Conservation (phyloP, 2,113 vertebrate genomes). For the human region DNA sequence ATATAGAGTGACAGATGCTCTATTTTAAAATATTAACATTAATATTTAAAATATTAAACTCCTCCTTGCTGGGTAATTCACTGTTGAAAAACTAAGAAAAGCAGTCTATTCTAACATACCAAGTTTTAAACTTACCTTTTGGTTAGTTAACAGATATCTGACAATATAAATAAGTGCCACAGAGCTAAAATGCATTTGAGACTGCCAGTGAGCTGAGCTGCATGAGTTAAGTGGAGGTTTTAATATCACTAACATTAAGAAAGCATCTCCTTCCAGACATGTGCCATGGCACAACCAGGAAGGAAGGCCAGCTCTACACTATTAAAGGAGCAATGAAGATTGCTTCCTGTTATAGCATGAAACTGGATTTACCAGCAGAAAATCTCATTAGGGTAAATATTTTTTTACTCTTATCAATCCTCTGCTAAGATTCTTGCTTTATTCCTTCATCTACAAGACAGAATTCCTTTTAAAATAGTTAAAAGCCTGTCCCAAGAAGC, state of each 20-base stretch:
- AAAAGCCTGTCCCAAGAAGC: conserved; percentile 7
- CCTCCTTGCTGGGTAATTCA: not conserved
- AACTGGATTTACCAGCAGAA: conserved; percentile 56
- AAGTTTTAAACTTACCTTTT: not conserved
- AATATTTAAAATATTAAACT: not conserved
- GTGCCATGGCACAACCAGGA: not conserved
- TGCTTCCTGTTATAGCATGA: not conserved
- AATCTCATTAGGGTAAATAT: conserved; percentile 53
- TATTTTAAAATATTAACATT: not conserved
- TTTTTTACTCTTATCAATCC: conserved; percentile 30
- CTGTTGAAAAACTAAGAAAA: not conserved
- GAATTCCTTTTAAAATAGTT: conserved; percentile 26
- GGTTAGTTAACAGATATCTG: not conserved
- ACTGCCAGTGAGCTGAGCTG: not conserved
- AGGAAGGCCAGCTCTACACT: not conserved
- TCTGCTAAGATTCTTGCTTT: conserved; percentile 43
- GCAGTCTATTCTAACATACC: not conserved
- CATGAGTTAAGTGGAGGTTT: not conserved
- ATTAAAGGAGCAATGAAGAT: conserved; percentile 6
- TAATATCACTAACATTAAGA: not conserved
- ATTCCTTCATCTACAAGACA: not conserved
- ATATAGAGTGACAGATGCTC: not conserved
- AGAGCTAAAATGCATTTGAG: not conserved
- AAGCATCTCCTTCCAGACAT: not conserved
- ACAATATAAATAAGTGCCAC: not conserved